These are phyloP conservation scores for Lepus townsendii DNA, from an alignment of 2,797 vertebrate species.

Conservation along the genomic window DNA sequence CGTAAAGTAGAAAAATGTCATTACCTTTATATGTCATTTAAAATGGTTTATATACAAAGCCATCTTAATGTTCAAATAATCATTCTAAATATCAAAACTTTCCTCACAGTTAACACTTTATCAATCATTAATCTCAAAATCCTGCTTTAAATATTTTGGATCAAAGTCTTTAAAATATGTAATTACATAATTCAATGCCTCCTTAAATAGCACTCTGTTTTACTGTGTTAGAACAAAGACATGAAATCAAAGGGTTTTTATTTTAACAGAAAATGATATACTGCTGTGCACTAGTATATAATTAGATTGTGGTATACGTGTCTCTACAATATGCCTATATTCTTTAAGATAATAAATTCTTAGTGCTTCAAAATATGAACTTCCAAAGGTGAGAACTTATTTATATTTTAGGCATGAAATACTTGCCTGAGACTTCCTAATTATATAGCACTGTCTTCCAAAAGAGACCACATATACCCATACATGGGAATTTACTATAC, in stretches of 20 bases:
- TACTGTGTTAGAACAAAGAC: constrained; percentile 61
- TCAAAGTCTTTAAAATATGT: constrained; percentile 52
- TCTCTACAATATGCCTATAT: constrained; percentile 21
- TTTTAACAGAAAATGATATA: constrained; percentile 64
- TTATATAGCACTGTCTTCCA: constrained; percentile 37
- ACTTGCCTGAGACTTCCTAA: constrained; percentile 50
- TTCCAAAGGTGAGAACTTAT: constrained; percentile 48
- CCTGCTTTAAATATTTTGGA: constrained; percentile 60
- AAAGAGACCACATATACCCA: constrained; percentile 11
- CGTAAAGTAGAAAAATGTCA: constrained; percentile 58
- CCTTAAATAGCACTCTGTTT: constrained; percentile 58
- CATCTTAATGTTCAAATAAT: constrained; percentile 64
- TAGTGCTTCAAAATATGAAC: constrained; percentile 65
- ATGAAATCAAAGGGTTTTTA: constrained; percentile 61
- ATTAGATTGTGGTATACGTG: constrained; percentile 47
- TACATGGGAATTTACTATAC: background rate
- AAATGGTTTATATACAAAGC: constrained; percentile 47
- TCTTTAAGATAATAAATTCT: constrained; percentile 50
- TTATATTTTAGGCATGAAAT: constrained; percentile 46
- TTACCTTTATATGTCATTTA: constrained; percentile 53
- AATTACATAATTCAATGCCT: constrained; percentile 53
- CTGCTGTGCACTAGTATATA: constrained; percentile 28
- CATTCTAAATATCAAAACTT: constrained; percentile 59
- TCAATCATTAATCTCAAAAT: constrained; percentile 66
- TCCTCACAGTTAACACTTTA: constrained; percentile 36